Percentiles rank a stretch among this genome's conserved stretches.
These are phyloP conservation scores for Saxidomus purpurata DNA, from an alignment of 1,140 invertebrate genomes.

Conservation along the genomic window DNA sequence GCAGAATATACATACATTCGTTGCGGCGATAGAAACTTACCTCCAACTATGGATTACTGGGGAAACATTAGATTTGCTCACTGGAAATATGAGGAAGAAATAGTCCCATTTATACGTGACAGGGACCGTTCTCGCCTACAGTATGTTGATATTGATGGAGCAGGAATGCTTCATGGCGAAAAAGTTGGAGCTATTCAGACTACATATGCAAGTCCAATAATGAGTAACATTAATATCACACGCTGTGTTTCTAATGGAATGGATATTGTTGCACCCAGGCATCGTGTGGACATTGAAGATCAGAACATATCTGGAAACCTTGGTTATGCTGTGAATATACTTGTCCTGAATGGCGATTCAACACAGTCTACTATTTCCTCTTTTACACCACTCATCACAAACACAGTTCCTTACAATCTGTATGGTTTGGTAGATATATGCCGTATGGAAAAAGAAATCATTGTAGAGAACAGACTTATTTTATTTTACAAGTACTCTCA, in stretches of 20 bases:
- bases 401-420: conserved; percentile 97
- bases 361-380: conserved; percentile 95
- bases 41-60: conserved; percentile 94
- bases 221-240: conserved; percentile 94
- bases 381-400: conserved; percentile 81
- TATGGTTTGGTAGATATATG: conserved; percentile 99
- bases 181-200: conserved; percentile 95
- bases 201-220: conserved; percentile 93
- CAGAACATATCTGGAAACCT: conserved; percentile 93
- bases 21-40: conserved; percentile 93
- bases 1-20: conserved; percentile 98
- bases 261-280: conserved; percentile 95
- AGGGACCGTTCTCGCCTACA: conserved; percentile 88
- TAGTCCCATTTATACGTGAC: conserved; percentile 85
- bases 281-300: conserved; percentile 83
- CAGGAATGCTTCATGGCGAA: conserved; percentile 97
- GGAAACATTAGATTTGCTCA: conserved; percentile 97
- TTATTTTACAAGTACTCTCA: conserved; percentile 99
- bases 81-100: conserved; percentile 92
- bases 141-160: conserved; percentile 96
- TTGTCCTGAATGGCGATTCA: conserved; percentile 97
- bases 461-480: conserved; percentile 95
- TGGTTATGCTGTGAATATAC: conserved; percentile 95
- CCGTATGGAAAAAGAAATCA: conserved; percentile 96
- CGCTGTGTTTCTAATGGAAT: conserved; percentile 96